Evolutionary conservation across 2,888 invertebrate species (phyloP), one percentile per base, ranked within the genome.

Genomic region (Caradrina kadenii): DNA sequence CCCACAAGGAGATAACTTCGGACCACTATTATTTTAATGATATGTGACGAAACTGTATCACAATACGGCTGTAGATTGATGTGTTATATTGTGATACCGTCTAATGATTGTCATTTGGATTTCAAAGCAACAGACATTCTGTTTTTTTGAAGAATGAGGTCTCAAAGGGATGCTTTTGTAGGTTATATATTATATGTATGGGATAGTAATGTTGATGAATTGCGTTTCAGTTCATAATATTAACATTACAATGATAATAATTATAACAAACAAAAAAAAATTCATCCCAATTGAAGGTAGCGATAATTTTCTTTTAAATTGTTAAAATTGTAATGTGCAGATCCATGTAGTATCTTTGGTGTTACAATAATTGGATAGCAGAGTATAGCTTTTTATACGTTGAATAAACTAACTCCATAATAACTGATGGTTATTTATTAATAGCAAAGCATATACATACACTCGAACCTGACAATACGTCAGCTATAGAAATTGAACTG

Each of bases 31-130:
- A 89, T 89, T 91, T 93, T 93, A 93, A 95, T 94, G 93, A 92
- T 91, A 90, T 87, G 92, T 93, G 93, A 93, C 92, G 89, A 91
- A 94, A 94, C 90, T 90, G 91, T 94, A 93, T 92, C 94, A 94
- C 91, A 93, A 83, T 84, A 85, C 82, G 73, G 69, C 76, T 65
- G 73, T 73, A 80, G 82, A 84, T 84, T 85, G 84, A 84, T 81
- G 84, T 56, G 70, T 81, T 83, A 75, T 81, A 84, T 84, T 83
- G 81, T 84, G 79, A 81, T 83, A 72, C 35, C 75, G 81, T 78
- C 77, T 84, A 76, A 85, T 86, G 86, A 86, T 86, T 86, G 84
- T 85, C 81, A 83, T 80, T 80, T 77, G 10, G 67, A 73, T 65
- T 79, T 83, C 73, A 84, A 86, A 83, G 75, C 71, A 81, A 75